Conservation (phyloP, 2,888 invertebrate genomes). For the Buathra laborator region DNA sequence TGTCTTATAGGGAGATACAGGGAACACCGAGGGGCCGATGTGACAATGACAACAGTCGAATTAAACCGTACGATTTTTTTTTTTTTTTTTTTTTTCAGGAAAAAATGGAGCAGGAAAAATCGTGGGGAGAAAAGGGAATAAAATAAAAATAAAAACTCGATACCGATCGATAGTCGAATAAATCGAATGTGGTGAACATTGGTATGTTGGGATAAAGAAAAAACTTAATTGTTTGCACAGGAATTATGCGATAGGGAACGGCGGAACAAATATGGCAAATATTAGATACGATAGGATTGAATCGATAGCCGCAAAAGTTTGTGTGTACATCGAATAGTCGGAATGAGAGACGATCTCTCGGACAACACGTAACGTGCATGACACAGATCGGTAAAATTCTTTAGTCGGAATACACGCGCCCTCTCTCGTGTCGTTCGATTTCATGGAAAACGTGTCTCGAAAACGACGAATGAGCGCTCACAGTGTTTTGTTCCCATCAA, state of each 20-base stretch:
- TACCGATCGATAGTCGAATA: slow-evolving; percentile 4
- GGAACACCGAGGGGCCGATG: slow-evolving; percentile 29
- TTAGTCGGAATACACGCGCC: slow-evolving; percentile 18
- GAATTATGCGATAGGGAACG: slow-evolving; percentile 57
- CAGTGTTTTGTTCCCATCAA: slow-evolving; percentile 59
- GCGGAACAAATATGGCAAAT: slow-evolving; percentile 61
- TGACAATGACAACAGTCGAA: slow-evolving; percentile 50
- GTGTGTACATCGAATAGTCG: background rate
- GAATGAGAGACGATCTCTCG: background rate
- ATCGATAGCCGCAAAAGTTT: slow-evolving; percentile 27
- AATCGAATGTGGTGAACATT: slow-evolving; percentile 29
- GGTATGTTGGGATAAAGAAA: slow-evolving; percentile 30
- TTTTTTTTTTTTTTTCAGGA: background rate
- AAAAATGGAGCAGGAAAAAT: background rate
- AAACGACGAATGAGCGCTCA: slow-evolving; percentile 58
- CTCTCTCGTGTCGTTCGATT: slow-evolving; percentile 51
- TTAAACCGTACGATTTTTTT: slow-evolving; percentile 32
- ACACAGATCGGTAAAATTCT: slow-evolving; percentile 14
- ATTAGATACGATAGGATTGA: slow-evolving; percentile 38
- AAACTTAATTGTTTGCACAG: slow-evolving; percentile 60
- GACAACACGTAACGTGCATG: slow-evolving; percentile 9
- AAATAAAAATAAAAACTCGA: background rate
- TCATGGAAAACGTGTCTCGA: slow-evolving; percentile 60
- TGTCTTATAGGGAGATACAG: slow-evolving; percentile 16
- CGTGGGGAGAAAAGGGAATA: background rate